Percentiles rank a stretch among this genome's conserved stretches.
phyloP scores from a whole-genome alignment of 2,888 invertebrate genomes.

The Ophion costatus region DNA sequence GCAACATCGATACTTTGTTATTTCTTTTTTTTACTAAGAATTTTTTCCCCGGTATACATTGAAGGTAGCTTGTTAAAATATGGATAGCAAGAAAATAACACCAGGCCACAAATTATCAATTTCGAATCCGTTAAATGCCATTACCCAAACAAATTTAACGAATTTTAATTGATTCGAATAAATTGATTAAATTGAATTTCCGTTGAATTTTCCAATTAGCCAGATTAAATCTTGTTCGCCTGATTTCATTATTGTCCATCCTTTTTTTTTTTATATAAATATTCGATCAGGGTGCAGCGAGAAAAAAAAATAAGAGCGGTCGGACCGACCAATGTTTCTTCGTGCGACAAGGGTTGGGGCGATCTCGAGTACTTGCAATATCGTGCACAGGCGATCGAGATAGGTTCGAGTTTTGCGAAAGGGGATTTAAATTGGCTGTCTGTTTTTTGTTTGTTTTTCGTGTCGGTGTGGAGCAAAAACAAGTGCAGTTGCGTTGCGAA shows the following conservation, averaged over 20 bases:
- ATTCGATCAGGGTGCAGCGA: not conserved
- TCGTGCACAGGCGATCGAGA: conserved; percentile 51
- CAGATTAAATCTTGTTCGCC: no score
- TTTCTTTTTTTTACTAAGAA: not conserved
- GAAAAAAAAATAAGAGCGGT: not conserved
- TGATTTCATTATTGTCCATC: no score
- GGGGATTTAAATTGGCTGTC: not conserved
- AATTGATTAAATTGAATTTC: no score
- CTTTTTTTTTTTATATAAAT: no score
- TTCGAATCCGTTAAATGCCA: not conserved
- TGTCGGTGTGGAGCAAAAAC: no score
- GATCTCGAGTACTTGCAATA: conserved; percentile 35
- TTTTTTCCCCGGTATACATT: no score
- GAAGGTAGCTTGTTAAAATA: not conserved
- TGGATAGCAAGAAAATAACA: not conserved
- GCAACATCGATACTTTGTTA: not conserved
- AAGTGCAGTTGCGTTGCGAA: not conserved
- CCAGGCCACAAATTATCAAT: not conserved
- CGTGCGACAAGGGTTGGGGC: not conserved
- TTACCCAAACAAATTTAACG: no score
- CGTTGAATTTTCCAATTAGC: no score
- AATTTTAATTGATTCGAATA: no score
- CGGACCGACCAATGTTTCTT: not conserved
- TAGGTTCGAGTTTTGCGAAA: not conserved
- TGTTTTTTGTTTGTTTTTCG: not conserved